Base-by-base conservation (phyloP, 1,140 invertebrate species). In the Papilio aristodemus region DNA sequence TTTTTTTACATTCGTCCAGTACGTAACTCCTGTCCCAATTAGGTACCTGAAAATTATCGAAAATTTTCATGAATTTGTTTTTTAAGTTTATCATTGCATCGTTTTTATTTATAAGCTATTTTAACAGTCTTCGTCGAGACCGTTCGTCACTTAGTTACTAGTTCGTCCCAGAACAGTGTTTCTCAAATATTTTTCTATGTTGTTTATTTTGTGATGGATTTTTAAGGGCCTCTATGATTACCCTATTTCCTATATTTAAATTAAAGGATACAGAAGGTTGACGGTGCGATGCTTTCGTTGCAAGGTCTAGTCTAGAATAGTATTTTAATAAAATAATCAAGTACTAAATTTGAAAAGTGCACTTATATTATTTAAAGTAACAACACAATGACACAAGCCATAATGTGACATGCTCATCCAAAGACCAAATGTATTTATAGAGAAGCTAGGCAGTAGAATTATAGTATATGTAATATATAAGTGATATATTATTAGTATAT, bases 371-470 rank as follows among this genome's bases (percentile, higher is more conserved):
- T 87, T 85, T 83, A 86, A 82, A 80, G 67, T 83, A 79, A 85
- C 81, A 83, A 80, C 2, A 88, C 73, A 78, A 85, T 83, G 81
- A 89, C 83, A 85, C 78, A 86, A 78, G 87, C 86, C 88, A 88
- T 88, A 86, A 86, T 77, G 78, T 89, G 79, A 88, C 86, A 89
- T 81, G 86, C 86, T 90, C 87, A 89, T 85, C 88, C 86, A 90
- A 90, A 90, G 88, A 90, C 88, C 88, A 90, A 90, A 88, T 86
- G 82, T 88, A 84, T 83, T 81, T 90, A 90, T 89, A 88, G 78
- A 76, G 71, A 88, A 83, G 83, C 83, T 90, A 90, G 85, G 75
- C 69, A 80, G 73, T 89, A 89, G 85, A 78, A 66, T 69, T 81
- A 83, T 81, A 78, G 73, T 82, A 82, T 83, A 79, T 78, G 71